Conservation (phyloP, 2,113 vertebrate genomes). For the Saguinus midas region DNA sequence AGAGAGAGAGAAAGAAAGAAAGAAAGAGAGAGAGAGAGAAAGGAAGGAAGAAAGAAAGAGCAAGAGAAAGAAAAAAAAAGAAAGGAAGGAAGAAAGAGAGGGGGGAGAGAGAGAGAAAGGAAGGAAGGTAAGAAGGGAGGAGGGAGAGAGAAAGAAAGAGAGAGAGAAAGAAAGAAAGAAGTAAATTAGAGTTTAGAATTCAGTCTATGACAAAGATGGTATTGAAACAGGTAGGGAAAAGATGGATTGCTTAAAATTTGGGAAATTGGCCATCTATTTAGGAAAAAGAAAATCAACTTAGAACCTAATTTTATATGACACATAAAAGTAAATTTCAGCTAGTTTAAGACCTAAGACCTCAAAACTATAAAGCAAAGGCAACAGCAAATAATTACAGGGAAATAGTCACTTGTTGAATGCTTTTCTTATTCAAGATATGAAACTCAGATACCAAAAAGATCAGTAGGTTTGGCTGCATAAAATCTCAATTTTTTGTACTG, state of each 20-base stretch:
- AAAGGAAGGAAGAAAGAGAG: accelerated
- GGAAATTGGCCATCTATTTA: background rate
- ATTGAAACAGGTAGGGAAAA: background rate
- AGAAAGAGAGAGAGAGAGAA: accelerated
- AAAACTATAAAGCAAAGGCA: background rate
- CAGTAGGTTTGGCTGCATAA: background rate
- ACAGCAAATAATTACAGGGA: background rate
- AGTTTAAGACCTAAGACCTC: background rate
- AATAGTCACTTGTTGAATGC: background rate
- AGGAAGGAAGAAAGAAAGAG: accelerated
- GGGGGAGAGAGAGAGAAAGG: no score
- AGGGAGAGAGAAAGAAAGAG: no score
- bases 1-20: no score
- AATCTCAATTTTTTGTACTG: background rate
- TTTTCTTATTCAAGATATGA: background rate
- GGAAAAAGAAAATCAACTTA: background rate
- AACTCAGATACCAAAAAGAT: background rate
- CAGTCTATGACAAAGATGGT: background rate
- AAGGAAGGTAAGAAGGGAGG: no score
- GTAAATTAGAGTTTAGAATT: background rate
- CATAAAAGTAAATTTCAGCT: background rate
- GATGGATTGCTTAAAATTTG: background rate
- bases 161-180: no score
- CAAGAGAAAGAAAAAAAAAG: accelerated
- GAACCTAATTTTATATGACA: background rate